phyloP scores from a whole-genome alignment of 2,888 invertebrate species.

The Eristalis intricaria region DNA sequence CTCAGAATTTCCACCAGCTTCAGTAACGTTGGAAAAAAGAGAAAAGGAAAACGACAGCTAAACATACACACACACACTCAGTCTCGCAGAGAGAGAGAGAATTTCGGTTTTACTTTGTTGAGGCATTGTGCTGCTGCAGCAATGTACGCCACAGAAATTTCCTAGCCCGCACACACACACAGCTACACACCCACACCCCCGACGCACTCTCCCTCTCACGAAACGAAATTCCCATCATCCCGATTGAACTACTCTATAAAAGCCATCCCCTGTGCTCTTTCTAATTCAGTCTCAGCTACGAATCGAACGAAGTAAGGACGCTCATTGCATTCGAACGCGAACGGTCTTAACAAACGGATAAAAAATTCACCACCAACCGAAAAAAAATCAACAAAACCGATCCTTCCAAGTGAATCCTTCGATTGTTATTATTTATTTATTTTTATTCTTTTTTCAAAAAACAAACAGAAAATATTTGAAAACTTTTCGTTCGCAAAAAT shows the following conservation, averaged over 20 bases:
- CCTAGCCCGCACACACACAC: neutral
- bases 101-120: neutral
- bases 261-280: conserved; percentile 74
- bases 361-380: conserved; percentile 49
- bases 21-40: neutral
- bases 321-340: conserved; percentile 57
- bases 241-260: conserved; percentile 75
- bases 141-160: neutral
- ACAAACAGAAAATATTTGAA: neutral
- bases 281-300: conserved; percentile 76
- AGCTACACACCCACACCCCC: neutral
- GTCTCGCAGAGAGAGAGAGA: neutral
- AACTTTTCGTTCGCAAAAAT: conserved; percentile 8
- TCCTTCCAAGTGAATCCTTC: conserved; percentile 46
- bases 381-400: conserved; percentile 28
- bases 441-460: neutral
- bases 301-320: conserved; percentile 73
- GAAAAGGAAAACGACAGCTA: conserved; percentile 13
- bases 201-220: conserved; percentile 24
- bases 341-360: conserved; percentile 65
- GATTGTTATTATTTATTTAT: neutral
- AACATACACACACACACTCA: neutral
- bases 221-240: conserved; percentile 50
- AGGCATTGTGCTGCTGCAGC: neutral
- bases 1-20: conserved; percentile 5